phyloP scores from a whole-genome alignment of 2,797 vertebrate species.

The Scyliorhinus canicula region DNA sequence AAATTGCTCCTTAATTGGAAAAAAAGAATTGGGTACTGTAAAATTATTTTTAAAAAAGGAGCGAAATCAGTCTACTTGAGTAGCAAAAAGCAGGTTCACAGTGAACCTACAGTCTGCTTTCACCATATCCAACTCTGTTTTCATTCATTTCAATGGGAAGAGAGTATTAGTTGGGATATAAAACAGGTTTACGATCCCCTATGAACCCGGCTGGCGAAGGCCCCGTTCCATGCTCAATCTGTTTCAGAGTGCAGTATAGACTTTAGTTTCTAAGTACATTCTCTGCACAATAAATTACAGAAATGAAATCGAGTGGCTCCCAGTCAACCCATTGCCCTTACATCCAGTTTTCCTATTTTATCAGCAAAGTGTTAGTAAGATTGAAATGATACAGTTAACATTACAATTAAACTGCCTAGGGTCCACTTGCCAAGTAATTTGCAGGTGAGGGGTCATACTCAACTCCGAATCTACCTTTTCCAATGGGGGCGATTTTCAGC shows the following conservation, averaged over 20 bases:
- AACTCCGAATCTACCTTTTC: background rate
- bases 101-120: background rate
- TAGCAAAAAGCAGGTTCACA: background rate
- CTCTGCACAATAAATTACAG: background rate
- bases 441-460: background rate
- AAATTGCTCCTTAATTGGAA: too few species aligned
- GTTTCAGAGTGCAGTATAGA: background rate
- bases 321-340: background rate
- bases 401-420: background rate
- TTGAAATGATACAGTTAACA: background rate
- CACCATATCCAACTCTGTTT: background rate
- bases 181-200: background rate
- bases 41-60: too few species aligned
- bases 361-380: background rate
- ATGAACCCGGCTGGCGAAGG: background rate
- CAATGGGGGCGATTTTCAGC: too few species aligned
- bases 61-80: background rate
- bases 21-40: too few species aligned
- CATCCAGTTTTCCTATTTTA: background rate
- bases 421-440: background rate
- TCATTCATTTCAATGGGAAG: background rate
- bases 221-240: background rate
- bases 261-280: background rate
- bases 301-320: background rate
- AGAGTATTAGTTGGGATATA: background rate